These are phyloP conservation scores for Neomicropteryx cornuta DNA, from an alignment of 1,140 invertebrate species.

Conservation along the genomic window DNA sequence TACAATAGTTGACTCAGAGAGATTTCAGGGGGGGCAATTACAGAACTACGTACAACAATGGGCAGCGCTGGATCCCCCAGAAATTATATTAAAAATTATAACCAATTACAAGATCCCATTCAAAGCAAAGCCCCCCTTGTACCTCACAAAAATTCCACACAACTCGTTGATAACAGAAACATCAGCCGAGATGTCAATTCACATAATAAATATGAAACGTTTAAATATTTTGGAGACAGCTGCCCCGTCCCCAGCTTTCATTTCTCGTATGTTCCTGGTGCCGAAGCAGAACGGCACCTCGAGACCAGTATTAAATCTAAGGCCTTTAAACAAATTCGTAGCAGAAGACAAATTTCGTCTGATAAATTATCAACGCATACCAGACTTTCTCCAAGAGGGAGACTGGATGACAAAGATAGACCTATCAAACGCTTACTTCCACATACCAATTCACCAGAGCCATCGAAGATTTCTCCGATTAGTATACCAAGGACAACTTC, in stretches of 20 bases:
- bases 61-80: background rate
- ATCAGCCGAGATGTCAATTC: slow-evolving; percentile 12
- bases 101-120: slow-evolving; percentile 14
- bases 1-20: slow-evolving; percentile 5
- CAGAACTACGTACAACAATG: slow-evolving; percentile 1
- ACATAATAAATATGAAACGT: slow-evolving; percentile 10
- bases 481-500: slow-evolving; percentile 12
- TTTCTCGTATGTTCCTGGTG: slow-evolving; percentile 9
- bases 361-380: slow-evolving; percentile 15
- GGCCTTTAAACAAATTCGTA: slow-evolving; percentile 7
- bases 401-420: slow-evolving; percentile 18
- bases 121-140: slow-evolving; percentile 9
- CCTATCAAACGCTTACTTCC: slow-evolving; percentile 18
- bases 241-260: background rate
- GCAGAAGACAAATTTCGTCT: slow-evolving; percentile 14
- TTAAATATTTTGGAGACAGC: slow-evolving; percentile 7
- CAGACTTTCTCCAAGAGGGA: slow-evolving; percentile 16
- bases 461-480: slow-evolving; percentile 16
- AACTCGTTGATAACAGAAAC: slow-evolving; percentile 8
- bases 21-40: slow-evolving; percentile 5
- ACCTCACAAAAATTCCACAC: background rate
- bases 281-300: slow-evolving; percentile 7
- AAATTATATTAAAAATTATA: slow-evolving; percentile 13
- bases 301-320: slow-evolving; percentile 9
- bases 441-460: slow-evolving; percentile 13